Evolutionary conservation across 2,797 vertebrate genomes (phyloP), one percentile per base, ranked within the genome.

Genomic region (Enteromius fasciolatus): DNA sequence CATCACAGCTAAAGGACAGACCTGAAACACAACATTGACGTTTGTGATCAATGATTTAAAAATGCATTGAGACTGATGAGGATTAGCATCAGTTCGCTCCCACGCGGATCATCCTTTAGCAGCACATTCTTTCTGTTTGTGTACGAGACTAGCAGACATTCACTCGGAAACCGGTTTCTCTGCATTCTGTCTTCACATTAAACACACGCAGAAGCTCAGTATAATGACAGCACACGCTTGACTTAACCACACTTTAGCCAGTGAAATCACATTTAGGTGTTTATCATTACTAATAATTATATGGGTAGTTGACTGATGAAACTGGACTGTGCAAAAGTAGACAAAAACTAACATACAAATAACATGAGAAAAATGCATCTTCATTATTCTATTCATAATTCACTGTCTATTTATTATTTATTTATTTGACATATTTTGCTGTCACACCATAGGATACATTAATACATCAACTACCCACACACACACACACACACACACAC

Each of bases 121-220:
- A 67, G 23, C 23, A 46, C 50, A 67, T 81, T 64, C 12, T 66
- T 74, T 25, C 54, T 0, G 28, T 28, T 28, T n/a, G n/a, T 63
- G 59, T 64, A 1, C 1, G 41, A 54, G 7, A 57, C 70, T 63
- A 31, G 17, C 50, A 66, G n/a, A 46, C 28, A 85, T 87, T 82
- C 28, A 68, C 83, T 66, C 1, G 89, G 33, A 33, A 33, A 92
- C 93, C 89, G 18, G 93, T 91, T 89, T 64, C 66, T 74, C 91
- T 39, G 57, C 90, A 91, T 93, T 59, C 81, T 68, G 4, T 41
- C 11, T 69, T 8, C 6, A 61, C n/a, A n/a, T n/a, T n/a, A n/a
- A n/a, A n/a, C n/a, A n/a, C n/a, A n/a, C 28, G 28, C 67, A 57
- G 76, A 69, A 52, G 11, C 25, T 81, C 20, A 8, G 12, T 41